A percentile compares a stretch with the other conserved stretches of the same genome.
These are phyloP conservation scores for Acomys russatus DNA, from an alignment of 2,797 vertebrate species.

Conservation along the genomic window DNA sequence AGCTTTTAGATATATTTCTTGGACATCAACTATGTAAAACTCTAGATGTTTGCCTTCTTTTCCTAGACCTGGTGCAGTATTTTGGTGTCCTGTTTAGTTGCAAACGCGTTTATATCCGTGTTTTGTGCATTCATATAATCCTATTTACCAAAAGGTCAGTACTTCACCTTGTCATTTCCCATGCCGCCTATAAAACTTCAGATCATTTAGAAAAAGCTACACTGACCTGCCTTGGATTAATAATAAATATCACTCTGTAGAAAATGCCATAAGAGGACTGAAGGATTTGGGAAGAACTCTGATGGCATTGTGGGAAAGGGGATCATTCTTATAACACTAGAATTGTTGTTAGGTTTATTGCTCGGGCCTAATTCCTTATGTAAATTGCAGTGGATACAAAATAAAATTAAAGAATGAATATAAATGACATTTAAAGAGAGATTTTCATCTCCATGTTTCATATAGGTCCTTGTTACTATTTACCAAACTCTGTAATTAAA, in stretches of 20 bases:
- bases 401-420: constrained; percentile 69
- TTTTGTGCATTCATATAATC: not conserved
- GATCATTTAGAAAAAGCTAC: constrained; percentile 55
- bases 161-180: constrained; percentile 54
- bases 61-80: not conserved
- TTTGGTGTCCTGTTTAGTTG: constrained; percentile 4
- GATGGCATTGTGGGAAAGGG: not conserved
- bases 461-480: not conserved
- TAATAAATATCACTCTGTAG: constrained; percentile 61
- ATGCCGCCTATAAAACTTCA: constrained; percentile 29
- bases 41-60: not conserved
- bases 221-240: constrained; percentile 66
- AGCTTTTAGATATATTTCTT: constrained; percentile 3
- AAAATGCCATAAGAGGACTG: constrained; percentile 39
- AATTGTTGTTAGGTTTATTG: constrained; percentile 56
- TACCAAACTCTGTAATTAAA: not conserved
- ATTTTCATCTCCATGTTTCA: not conserved
- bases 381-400: constrained; percentile 74
- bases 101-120: not conserved
- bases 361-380: constrained; percentile 68
- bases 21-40: not conserved
- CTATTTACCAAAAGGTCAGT: constrained; percentile 22
- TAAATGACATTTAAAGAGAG: constrained; percentile 70
- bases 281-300: constrained; percentile 49
- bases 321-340: constrained; percentile 58